These are phyloP conservation scores for Hanleya hanleyi DNA, from an alignment of 2,888 invertebrate species.

Conservation along the genomic window DNA sequence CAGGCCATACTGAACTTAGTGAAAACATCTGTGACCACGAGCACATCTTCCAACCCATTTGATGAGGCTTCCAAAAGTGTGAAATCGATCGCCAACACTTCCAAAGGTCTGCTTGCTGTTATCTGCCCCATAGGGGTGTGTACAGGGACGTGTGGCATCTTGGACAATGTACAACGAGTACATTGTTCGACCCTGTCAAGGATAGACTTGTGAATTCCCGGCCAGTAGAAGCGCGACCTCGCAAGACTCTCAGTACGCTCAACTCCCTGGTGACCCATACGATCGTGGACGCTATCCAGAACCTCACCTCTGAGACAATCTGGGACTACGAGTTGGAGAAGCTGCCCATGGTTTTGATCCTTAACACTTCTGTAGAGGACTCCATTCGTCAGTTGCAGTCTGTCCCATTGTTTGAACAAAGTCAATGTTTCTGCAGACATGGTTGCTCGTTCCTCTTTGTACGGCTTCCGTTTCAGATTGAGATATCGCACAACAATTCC, in stretches of 20 bases:
- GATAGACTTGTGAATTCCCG: background rate
- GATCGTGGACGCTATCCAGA: conserved; percentile 5
- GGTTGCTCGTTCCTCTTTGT: background rate
- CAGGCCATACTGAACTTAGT: background rate
- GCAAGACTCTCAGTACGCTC: background rate
- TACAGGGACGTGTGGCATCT: background rate
- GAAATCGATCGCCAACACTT: background rate
- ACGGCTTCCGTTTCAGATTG: background rate
- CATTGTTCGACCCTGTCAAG: background rate
- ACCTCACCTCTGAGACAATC: background rate
- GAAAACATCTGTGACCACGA: conserved; percentile 12
- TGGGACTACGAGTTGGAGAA: background rate
- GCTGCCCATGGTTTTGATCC: background rate
- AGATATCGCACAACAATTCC: background rate
- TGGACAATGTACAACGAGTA: background rate
- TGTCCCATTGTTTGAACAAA: background rate
- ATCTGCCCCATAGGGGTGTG: background rate
- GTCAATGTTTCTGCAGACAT: background rate
- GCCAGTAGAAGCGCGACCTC: background rate
- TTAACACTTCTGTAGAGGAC: background rate
- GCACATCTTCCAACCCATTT: conserved; percentile 10
- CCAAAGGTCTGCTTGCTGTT: background rate
- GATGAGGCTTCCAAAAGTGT: conserved; percentile 4
- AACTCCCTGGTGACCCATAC: conserved; percentile 13
- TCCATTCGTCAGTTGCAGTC: background rate